A percentile compares a stretch with the other conserved stretches of the same genome.
Conservation (phyloP, 2,888 invertebrate species). For the Troides oblongomaculatus region DNA sequence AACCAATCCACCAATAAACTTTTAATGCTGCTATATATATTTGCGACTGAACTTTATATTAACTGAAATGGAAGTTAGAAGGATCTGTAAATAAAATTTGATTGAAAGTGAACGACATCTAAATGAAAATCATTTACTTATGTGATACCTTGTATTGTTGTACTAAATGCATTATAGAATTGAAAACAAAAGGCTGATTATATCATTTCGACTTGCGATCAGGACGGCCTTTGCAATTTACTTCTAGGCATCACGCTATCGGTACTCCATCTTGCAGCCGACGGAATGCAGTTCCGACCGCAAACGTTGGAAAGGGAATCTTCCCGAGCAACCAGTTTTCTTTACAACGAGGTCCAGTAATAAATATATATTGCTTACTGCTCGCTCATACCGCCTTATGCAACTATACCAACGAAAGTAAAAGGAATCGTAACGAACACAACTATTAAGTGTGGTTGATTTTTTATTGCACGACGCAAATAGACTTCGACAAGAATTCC, state of each 20-base stretch:
- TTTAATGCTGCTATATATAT: neutral
- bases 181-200: conserved; percentile 12
- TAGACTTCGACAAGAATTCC: conserved; percentile 12
- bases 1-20: neutral
- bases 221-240: conserved; percentile 11
- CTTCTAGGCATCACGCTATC: conserved; percentile 24
- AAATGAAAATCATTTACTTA: neutral
- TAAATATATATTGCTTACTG: conserved; percentile 32
- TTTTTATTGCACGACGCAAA: conserved; percentile 19
- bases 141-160: neutral
- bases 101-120: neutral
- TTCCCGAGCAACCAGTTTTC: conserved; percentile 60
- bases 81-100: too few relatives aligned
- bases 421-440: conserved; percentile 35
- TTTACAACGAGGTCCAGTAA: conserved; percentile 31
- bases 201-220: conserved; percentile 3
- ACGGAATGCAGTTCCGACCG: conserved; percentile 40
- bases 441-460: conserved; percentile 32
- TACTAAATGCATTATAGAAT: conserved; percentile 9
- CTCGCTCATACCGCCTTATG: conserved; percentile 36
- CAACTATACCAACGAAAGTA: conserved; percentile 46
- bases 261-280: conserved; percentile 21
- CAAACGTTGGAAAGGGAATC: conserved; percentile 65
- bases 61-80: neutral
- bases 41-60: neutral